These are phyloP conservation scores for Proisotoma minuta DNA, from an alignment of 2,888 invertebrate species.

Conservation along the genomic window DNA sequence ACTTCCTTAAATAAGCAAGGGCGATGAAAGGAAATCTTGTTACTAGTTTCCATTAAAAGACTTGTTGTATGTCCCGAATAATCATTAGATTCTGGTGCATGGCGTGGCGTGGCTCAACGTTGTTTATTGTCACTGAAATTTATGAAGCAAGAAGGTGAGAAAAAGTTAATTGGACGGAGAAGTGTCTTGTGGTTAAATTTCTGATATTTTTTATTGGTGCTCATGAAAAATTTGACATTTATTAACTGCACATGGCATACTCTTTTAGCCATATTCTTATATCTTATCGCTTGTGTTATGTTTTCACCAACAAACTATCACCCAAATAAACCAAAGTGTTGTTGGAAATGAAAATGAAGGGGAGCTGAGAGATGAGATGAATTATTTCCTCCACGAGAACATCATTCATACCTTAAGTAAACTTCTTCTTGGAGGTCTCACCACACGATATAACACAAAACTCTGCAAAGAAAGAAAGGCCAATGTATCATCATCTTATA, in stretches of 20 bases:
- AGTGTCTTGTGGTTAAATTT: not conserved
- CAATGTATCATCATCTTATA: too few species aligned
- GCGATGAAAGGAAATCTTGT: too few species aligned
- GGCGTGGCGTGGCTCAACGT: not conserved
- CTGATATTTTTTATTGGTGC: not conserved
- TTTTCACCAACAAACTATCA: too few species aligned
- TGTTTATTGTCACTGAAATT: slow-evolving; percentile 4
- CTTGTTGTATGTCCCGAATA: too few species aligned
- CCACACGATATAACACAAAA: too few species aligned
- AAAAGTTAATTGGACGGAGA: slow-evolving; percentile 21
- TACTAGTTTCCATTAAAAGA: too few species aligned
- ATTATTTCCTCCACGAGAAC: not conserved
- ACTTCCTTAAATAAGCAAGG: too few species aligned
- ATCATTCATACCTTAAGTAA: slow-evolving; percentile 1
- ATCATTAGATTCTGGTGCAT: not conserved
- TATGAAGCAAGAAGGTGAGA: slow-evolving; percentile 19
- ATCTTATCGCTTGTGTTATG: not conserved
- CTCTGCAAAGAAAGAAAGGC: too few species aligned
- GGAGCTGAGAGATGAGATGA: not conserved
- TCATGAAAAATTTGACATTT: not conserved
- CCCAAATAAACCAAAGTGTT: too few species aligned
- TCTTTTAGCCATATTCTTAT: too few species aligned
- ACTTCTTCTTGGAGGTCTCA: too few species aligned
- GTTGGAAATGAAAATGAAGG: not conserved
- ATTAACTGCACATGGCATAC: not conserved